Percentiles rank a stretch among this genome's conserved stretches.
Evolutionary conservation across 2,797 vertebrate genomes (phyloP).

Genomic region (Microctenopoma steveboyesi): DNA sequence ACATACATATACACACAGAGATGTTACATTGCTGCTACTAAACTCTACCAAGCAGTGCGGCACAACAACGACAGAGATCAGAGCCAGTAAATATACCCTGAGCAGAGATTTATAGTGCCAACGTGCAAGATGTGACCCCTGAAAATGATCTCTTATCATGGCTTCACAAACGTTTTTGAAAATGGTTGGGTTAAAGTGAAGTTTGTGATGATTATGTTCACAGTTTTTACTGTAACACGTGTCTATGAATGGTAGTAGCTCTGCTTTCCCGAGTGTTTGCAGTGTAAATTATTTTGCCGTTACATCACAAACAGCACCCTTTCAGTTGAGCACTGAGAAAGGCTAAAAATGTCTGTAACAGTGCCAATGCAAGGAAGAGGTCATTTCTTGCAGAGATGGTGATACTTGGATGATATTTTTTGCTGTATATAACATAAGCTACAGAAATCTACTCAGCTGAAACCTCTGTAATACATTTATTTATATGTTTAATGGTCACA

Average conservation of each 20-base stretch:
- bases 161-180: constrained; percentile 65
- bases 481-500: constrained; percentile 65
- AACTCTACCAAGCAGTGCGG: constrained; percentile 10
- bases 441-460: constrained; percentile 73
- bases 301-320: constrained; percentile 34
- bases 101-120: constrained; percentile 39
- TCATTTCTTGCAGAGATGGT: constrained; percentile 61
- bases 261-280: constrained; percentile 65
- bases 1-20: background rate
- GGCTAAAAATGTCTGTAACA: constrained; percentile 48
- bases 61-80: constrained; percentile 11
- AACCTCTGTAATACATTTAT: constrained; percentile 76
- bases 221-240: constrained; percentile 71
- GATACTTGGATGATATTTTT: constrained; percentile 65
- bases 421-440: constrained; percentile 85
- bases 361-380: constrained; percentile 62
- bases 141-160: constrained; percentile 52
- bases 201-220: constrained; percentile 65
- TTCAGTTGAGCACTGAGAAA: constrained; percentile 51
- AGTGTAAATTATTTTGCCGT: constrained; percentile 60
- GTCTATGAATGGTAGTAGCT: constrained; percentile 72
- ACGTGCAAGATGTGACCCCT: constrained; percentile 36
- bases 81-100: constrained; percentile 3
- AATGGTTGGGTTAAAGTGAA: constrained; percentile 66
- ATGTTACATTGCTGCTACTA: constrained; percentile 17